Evolutionary conservation across 2,797 vertebrate genomes (phyloP), one percentile per base, ranked within the genome.

Genomic region (Lithobates pipiens): DNA sequence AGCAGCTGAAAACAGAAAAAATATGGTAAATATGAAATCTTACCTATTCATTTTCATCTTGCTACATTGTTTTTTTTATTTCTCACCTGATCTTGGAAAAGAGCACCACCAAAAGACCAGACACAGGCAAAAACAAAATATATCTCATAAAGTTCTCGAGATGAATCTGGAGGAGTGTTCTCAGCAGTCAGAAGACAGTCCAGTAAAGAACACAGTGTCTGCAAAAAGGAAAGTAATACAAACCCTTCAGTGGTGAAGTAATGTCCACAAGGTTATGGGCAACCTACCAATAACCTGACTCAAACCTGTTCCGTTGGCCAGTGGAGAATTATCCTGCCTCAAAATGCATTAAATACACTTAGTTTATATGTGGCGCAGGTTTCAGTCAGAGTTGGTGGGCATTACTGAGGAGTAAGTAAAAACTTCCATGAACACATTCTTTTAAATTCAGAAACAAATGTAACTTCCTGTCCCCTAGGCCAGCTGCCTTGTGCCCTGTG

Each of bases 21-120:
- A 76, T 89, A 90, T 75, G 10, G 6, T 57, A 32, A 50, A 80
- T 1, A 25, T n/a, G 15, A 2, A 50, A 32, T 9, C 63, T 0
- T 36, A 10, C 29, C 13, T 27, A 4, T 23, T 23, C 21, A 69
- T 15, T 68, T 77, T 10, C 11, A 77, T 18, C 13, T 11, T 23
- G 4, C 36, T 7, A 6, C 0, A 74, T 23, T 29, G 29, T 46
- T 1, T 25, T 1, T 25, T 63, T 0, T 18, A 63, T 76, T 77
- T 92, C 94, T 90, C 85, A 97, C 96, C 91, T 97, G 96, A 90
- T 97, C 95, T 82, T 95, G 95, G 88, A 96, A 96, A 23, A 96
- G 94, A 68, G 95, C 93, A 0, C 95, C 95, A 75, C 96, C 95
- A 82, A 96, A 97, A 83, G 94, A 92, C 93, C 94, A 96, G 88